Evolutionary conservation across 2,797 vertebrate genomes (phyloP).

Genomic region (Neoniphon sammara): DNA sequence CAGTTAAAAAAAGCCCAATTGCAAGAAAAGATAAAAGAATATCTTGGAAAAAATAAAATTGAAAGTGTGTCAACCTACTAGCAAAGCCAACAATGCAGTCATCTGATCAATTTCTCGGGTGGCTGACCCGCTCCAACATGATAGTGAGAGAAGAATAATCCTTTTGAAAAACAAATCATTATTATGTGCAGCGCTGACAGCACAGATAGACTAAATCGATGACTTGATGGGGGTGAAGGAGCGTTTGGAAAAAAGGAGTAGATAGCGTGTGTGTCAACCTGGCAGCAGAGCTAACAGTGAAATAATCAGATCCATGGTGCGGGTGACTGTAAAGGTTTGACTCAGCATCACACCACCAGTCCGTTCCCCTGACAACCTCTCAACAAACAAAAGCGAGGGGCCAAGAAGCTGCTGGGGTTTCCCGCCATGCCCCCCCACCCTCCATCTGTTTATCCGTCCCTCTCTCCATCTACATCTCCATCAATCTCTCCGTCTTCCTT

Average conservation of each 20-base stretch:
- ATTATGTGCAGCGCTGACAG: background rate
- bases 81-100: slow-evolving; percentile 21
- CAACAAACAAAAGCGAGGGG: slow-evolving; percentile 79
- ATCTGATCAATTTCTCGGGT: slow-evolving; percentile 35
- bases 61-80: slow-evolving; percentile 15
- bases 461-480: background rate
- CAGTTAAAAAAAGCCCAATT: slow-evolving; percentile 19
- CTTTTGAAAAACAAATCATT: slow-evolving; percentile 31
- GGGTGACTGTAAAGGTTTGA: slow-evolving; percentile 53
- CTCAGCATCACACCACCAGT: slow-evolving; percentile 61
- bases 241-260: slow-evolving; percentile 21
- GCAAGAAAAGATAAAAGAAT: slow-evolving; percentile 14
- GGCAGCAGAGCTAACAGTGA: slow-evolving; percentile 35
- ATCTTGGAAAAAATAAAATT: slow-evolving; percentile 32
- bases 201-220: slow-evolving; percentile 39
- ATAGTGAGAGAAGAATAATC: slow-evolving; percentile 16
- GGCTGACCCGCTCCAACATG: slow-evolving; percentile 34
- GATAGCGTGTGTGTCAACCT: slow-evolving; percentile 34
- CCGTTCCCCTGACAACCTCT: slow-evolving; percentile 72
- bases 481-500: slow-evolving; percentile 24
- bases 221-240: slow-evolving; percentile 25
- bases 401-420: slow-evolving; percentile 72
- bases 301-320: slow-evolving; percentile 53
- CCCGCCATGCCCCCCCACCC: slow-evolving; percentile 37
- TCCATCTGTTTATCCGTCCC: slow-evolving; percentile 53